Percentiles rank a stretch among this genome's conserved stretches.
These are phyloP conservation scores for Schizaphis graminum DNA, from an alignment of 2,888 invertebrate species.

Conservation along the genomic window DNA sequence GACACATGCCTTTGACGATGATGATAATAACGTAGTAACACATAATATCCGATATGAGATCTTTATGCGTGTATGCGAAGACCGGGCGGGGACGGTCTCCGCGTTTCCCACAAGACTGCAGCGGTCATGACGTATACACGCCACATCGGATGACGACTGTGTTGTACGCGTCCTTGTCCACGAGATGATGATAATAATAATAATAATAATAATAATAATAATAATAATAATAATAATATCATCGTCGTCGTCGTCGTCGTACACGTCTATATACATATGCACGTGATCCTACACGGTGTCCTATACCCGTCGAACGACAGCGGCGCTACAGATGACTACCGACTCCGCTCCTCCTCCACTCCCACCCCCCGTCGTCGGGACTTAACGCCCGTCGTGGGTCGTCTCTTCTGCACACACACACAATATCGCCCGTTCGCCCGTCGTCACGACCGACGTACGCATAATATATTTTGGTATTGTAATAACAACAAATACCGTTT, in stretches of 20 bases:
- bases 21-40: not conserved
- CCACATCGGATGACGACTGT: not conserved
- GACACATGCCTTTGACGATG: not conserved
- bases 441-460: not conserved
- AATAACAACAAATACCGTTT: not conserved
- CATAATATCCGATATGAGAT: conserved; percentile 10
- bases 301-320: not conserved
- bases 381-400: not conserved
- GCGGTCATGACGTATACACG: not conserved
- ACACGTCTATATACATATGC: not conserved
- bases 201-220: not conserved
- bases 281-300: not conserved
- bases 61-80: not conserved
- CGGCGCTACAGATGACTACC: not conserved
- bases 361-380: not conserved
- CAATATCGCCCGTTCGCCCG: not conserved
- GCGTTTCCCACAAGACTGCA: not conserved
- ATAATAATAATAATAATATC: too few species aligned
- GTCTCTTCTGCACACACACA: not conserved
- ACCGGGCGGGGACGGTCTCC: not conserved
- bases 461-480: not conserved
- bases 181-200: not conserved
- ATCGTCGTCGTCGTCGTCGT: not conserved
- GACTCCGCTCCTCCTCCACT: not conserved
- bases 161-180: conserved; percentile 17